Evolutionary conservation across 2,797 vertebrate species (phyloP).

Genomic region (Clarias laeviceps): DNA sequence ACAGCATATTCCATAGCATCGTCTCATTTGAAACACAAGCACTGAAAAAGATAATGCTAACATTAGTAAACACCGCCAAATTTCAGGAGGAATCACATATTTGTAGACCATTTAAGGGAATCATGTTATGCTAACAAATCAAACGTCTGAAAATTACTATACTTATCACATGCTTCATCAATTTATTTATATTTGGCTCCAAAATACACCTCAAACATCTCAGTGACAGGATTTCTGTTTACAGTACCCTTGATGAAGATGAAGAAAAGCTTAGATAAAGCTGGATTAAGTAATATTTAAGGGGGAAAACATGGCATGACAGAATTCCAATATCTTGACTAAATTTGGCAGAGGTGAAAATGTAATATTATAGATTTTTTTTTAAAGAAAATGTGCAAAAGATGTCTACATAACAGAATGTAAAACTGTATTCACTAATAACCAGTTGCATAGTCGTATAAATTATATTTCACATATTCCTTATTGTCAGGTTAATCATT

Average conservation of each 20-base stretch:
- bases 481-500: slow-evolving; percentile 15
- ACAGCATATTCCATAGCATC: no score
- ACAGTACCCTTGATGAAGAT: not conserved
- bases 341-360: not conserved
- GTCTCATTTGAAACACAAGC: no score
- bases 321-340: not conserved
- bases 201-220: not conserved
- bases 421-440: not conserved
- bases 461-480: not conserved
- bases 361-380: not conserved
- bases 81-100: no score
- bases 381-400: not conserved
- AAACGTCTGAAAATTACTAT: no score
- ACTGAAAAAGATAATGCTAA: no score
- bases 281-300: not conserved
- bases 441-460: not conserved
- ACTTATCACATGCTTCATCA: no score
- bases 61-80: no score
- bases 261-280: not conserved
- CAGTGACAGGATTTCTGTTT: not conserved
- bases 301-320: not conserved
- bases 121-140: no score
- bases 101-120: no score
- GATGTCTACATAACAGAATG: not conserved
- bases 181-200: no score